These are phyloP conservation scores for Tiliqua scincoides DNA, from an alignment of 2,113 vertebrate species.

Conservation along the genomic window DNA sequence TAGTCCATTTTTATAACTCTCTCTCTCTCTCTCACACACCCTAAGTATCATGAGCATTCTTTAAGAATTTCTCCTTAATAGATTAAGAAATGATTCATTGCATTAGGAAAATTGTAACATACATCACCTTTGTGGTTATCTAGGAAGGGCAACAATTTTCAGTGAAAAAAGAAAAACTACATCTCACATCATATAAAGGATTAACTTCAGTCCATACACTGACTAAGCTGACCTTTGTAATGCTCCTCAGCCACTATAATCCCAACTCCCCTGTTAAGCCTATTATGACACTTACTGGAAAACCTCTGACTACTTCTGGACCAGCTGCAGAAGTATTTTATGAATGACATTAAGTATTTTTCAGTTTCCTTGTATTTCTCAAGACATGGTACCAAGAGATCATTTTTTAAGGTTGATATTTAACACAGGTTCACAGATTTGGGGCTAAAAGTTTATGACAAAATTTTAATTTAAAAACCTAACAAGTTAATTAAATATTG, in stretches of 20 bases:
- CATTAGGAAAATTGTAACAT: not conserved
- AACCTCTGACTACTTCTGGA: constrained; percentile 28
- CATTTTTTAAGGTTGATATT: not conserved
- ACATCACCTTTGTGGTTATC: not conserved
- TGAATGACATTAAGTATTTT: constrained; percentile 3
- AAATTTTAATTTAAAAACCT: constrained; percentile 11
- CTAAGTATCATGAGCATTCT: not conserved
- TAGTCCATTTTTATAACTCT: constrained; percentile 8
- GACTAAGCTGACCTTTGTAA: constrained; percentile 22
- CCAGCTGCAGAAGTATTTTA: constrained; percentile 3
- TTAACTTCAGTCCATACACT: not conserved
- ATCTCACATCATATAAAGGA: not conserved
- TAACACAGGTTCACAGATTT: not conserved
- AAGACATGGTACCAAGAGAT: not conserved
- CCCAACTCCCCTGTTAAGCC: not conserved
- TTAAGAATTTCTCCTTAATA: not conserved
- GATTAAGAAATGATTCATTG: not conserved
- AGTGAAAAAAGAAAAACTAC: not conserved
- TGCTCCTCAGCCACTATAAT: constrained; percentile 1
- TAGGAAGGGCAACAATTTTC: not conserved
- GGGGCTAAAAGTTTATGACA: not conserved
- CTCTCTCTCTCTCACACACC: too few relatives aligned
- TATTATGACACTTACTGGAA: constrained; percentile 30
- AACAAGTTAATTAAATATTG: constrained; percentile 36
- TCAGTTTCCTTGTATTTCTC: constrained; percentile 4